Evolutionary conservation across 1,140 invertebrate genomes (phyloP), one percentile per base, ranked within the genome.

Genomic region (Bombyx mandarina): DNA sequence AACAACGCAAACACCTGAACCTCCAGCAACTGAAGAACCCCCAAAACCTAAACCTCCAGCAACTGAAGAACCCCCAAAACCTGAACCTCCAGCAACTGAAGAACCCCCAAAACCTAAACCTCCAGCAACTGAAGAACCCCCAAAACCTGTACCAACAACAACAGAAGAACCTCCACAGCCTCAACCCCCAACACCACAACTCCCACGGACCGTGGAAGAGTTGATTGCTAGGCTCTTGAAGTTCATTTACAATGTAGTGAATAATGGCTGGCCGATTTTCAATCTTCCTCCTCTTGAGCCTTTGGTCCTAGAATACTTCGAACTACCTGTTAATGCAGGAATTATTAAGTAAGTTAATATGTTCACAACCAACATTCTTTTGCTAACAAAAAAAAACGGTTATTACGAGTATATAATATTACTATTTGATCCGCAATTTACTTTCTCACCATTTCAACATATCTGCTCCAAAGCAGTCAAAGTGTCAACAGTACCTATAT

Each of bases 211-310:
- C 6, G 18, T 8, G 22, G 44, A 22, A 45, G 12, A 52, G 45
- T 12, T 54, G 7, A 12, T 54, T 42, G n/a, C 12, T 22, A 43
- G 7, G 6, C 53, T 54, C 10, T 18, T 6, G 26, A 18, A 6
- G 8, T 54, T 54, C 18, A n/a, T 54, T 1, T 1, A 54, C 8
- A 22, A 54, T 12, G 43, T 54, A 18, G 44, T 54, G 6, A 43
- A 6, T 10, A 54, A 54, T 8, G 53, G 43, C 18, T 22, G 10
- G 26, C 12, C 43, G 6, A 43, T 8, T 7, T 45, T 54, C 7
- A 22, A 22, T 22, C 12, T 54, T 45, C 53, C 53, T 43, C 44
- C 53, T 18, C 45, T 54, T 12, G 53, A 54, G 18, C 43, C 53
- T 8, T 22, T 54, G 43, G 3, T 8, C 18, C 43, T 54, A 18